Base-by-base conservation (phyloP, 2,113 vertebrate genomes). In the Neodontobutis hainanensis region DNA sequence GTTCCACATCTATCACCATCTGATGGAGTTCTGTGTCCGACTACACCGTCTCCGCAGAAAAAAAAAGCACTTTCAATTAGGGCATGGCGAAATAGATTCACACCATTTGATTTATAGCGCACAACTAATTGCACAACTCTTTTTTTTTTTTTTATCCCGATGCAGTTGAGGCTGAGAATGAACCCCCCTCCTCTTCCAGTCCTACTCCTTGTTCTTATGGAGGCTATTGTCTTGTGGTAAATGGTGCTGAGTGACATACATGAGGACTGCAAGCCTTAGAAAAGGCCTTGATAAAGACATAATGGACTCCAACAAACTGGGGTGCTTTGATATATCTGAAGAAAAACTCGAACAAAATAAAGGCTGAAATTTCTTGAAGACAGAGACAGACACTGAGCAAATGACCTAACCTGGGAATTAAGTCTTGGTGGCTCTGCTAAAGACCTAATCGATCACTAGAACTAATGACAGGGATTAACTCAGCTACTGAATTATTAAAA, bases 51-150 rank as follows among this genome's bases (percentile, higher is more conserved):
- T 53, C 14, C 84, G 8, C 76, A 4, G 44, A 62, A 79, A 86
- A 85, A 80, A 53, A 65, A 75, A 95, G 94, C 93, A 92, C 95
- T 95, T 96, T 98, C 95, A 97, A 97, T 97, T 97, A 97, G 95
- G 93, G 90, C 93, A 93, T 78, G 84, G 90, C 90, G 89, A 92
- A 95, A 92, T 95, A 93, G 92, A 96, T 92, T 96, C 93, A 90
- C 92, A 82, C 80, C 89, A 92, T 93, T 96, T 98, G 95, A 97
- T 99, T 98, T 96, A 97, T 97, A 93, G 92, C 78, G 94, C 94
- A 94, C 92, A 92, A 95, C 94, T 96, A 96, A 98, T 98, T 98
- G 95, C 91, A 86, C 68, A 92, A 92, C 92, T 90, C 92, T 89
- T 91, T 77, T 75, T 77, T 82, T 47, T 40, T 53, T 53, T 52